Evolutionary conservation across 53 echinoderm and acorn worm species (phyloP), one percentile per base, ranked within the genome.

Genomic region (Paelopatides confundens): DNA sequence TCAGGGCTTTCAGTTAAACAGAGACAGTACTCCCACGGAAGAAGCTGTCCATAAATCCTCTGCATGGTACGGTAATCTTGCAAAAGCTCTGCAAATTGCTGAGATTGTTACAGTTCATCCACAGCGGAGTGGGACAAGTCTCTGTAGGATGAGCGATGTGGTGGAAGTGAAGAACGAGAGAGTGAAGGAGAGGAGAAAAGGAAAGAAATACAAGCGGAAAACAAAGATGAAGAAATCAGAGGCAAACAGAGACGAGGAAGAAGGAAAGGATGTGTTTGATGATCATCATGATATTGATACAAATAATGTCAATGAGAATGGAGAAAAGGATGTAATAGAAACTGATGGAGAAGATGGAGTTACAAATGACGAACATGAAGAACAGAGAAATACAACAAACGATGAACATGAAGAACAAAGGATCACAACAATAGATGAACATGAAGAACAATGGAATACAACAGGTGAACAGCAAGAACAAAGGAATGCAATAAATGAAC

Each of bases 101-200:
- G 47, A 27, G 6, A 74, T 74, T 24, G 26, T 40, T 2, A 74
- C 40, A 27, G 47, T 36, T 26, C 74, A 39, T 58, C 58, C 58
- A 0, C 58, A 58, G 58, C 58, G 58, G 58, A 58, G 24, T 23
- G 58, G 58, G 24, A 54, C 54, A 17, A 54, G 54, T n/a, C 54
- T 54, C 15, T 54, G 54, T n/a, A 70, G 24, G 71, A 21, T 86
- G 71, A 69, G 67, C 30, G 31, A 68, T 43, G 24, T 86, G 86
- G 31, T 70, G 49, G 35, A 23, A 52, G 31, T 71, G 70, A 46
- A 68, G 86, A 70, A 43, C 32, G 23, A 68, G n/a, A 70, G 43
- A 21, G n/a, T n/a, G 86, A 71, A 69, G 39, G 71, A 48, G 51
- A 70, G 26, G 71, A 86, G 47, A 49, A 74, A 27, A 18, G 35